Evolutionary conservation across 1,140 invertebrate genomes (phyloP).

Genomic region (Aphelinus certus): DNA sequence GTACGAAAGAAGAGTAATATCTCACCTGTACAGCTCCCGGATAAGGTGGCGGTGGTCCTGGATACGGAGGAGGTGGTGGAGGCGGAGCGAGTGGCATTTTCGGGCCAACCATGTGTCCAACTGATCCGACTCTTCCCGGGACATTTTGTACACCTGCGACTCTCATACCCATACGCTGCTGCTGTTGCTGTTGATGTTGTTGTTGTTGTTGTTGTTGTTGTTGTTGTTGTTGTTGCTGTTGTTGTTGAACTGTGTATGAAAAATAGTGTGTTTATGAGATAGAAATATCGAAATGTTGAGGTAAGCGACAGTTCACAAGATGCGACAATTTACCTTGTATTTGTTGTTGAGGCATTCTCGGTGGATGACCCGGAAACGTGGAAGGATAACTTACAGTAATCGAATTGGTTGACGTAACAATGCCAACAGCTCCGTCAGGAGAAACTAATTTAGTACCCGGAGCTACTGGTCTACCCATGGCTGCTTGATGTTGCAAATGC

Average conservation of each 20-base stretch:
- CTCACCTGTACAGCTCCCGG: constrained; percentile 62
- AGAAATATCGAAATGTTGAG: no score
- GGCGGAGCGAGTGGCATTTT: constrained; percentile 66
- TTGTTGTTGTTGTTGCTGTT: constrained; percentile 17
- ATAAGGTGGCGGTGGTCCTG: constrained; percentile 66
- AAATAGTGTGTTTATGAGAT: background rate
- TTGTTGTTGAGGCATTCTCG: constrained; percentile 56
- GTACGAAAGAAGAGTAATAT: no score
- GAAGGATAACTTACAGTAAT: constrained; percentile 71
- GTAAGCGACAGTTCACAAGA: no score
- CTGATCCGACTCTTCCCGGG: constrained; percentile 60
- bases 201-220: constrained; percentile 19
- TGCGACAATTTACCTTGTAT: constrained; percentile 53
- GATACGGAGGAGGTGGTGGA: constrained; percentile 76
- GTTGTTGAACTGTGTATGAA: background rate
- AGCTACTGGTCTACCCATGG: constrained; percentile 69
- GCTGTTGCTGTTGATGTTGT: constrained; percentile 45
- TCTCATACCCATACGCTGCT: constrained; percentile 59
- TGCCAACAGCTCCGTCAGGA: constrained; percentile 72
- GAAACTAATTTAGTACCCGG: constrained; percentile 71
- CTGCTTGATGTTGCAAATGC: constrained; percentile 71
- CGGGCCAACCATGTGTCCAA: constrained; percentile 61
- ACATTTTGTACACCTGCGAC: constrained; percentile 56
- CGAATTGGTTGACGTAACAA: constrained; percentile 72
- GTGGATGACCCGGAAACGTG: constrained; percentile 63